A percentile compares a stretch with the other conserved stretches of the same genome.
phyloP scores from a whole-genome alignment of 1,140 invertebrate genomes.

The Calosoma granatense region DNA sequence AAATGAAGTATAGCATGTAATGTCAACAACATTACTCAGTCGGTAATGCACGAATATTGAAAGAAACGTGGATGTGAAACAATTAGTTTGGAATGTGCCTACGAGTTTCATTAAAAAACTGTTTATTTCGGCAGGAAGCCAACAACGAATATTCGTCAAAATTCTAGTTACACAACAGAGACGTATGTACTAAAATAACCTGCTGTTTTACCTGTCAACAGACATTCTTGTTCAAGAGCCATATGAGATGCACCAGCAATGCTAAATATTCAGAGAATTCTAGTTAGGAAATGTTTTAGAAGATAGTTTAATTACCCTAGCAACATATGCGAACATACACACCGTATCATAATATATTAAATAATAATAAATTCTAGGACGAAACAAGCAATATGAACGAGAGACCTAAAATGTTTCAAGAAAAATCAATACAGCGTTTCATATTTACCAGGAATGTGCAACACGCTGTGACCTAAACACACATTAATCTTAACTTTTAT shows the following conservation, averaged over 20 bases:
- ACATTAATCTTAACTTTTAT: neutral
- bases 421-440: neutral
- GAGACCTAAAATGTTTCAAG: neutral
- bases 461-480: neutral
- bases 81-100: neutral
- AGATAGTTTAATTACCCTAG: no score
- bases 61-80: neutral
- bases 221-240: neutral
- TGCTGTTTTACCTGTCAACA: neutral
- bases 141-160: constrained; percentile 4
- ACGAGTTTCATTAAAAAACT: neutral
- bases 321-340: no score
- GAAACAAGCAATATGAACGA: neutral
- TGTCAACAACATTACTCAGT: neutral
- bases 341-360: neutral
- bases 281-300: neutral
- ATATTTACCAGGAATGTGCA: neutral
- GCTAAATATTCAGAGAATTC: neutral
- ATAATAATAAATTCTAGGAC: neutral
- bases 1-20: neutral
- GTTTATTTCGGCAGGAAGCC: neutral
- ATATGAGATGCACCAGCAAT: neutral
- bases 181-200: neutral
- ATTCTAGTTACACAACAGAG: neutral
- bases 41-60: neutral